phyloP scores from a whole-genome alignment of 2,113 vertebrate species.

The Pheucticus melanocephalus region DNA sequence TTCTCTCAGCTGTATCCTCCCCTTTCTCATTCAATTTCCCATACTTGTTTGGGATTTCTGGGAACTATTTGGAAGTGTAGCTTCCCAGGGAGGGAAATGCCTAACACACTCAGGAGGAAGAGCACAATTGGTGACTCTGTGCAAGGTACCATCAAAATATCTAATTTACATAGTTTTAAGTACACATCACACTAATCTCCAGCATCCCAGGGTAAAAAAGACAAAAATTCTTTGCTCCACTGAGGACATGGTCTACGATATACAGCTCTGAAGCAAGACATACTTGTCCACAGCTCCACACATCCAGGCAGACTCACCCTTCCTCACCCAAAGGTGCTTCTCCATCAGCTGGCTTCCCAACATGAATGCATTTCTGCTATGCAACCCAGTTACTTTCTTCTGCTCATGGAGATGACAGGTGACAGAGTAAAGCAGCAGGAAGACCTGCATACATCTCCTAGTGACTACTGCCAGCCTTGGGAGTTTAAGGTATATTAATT shows the following conservation, averaged over 20 bases:
- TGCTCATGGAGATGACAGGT: neutral
- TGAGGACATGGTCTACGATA: accelerated
- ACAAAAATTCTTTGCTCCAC: neutral
- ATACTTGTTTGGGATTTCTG: neutral
- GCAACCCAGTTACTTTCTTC: neutral
- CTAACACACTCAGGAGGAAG: neutral
- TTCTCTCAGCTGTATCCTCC: neutral
- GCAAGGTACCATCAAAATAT: neutral
- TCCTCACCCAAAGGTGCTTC: neutral
- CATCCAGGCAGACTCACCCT: neutral
- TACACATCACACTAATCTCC: neutral
- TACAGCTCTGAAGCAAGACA: neutral
- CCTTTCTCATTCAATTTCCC: neutral
- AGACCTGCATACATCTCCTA: accelerated
- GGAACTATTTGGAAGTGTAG: neutral
- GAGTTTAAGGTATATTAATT: neutral
- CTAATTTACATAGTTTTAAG: neutral
- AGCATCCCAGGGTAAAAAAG: neutral
- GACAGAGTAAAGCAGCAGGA: neutral
- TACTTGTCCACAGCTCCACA: neutral
- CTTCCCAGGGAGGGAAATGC: neutral
- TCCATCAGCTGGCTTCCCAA: neutral
- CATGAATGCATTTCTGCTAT: neutral
- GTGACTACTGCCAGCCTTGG: neutral
- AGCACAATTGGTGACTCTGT: neutral